These are phyloP conservation scores for Lota lota DNA, from an alignment of 2,113 vertebrate species.

Conservation along the genomic window DNA sequence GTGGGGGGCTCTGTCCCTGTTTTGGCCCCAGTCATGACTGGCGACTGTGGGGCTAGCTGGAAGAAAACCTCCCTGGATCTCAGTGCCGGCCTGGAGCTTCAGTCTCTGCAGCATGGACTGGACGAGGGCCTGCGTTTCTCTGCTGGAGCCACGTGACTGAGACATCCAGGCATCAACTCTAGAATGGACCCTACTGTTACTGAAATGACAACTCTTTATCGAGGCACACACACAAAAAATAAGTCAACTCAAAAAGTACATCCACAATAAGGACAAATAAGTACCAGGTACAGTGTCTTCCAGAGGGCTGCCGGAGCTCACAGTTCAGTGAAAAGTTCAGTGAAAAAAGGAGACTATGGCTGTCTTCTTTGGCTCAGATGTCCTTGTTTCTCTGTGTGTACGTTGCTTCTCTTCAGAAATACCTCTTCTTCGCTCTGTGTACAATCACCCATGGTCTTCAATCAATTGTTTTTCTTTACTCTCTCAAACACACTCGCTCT, in stretches of 20 bases:
- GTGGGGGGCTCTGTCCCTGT: not conserved
- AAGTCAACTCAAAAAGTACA: not conserved
- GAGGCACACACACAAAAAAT: slow-evolving; percentile 11
- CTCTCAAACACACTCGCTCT: not conserved
- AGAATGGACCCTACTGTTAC: not conserved
- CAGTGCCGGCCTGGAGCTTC: slow-evolving; percentile 58
- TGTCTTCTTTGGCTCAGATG: slow-evolving; percentile 12
- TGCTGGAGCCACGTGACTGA: slow-evolving; percentile 43
- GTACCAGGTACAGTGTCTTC: not conserved
- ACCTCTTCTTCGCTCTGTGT: not conserved
- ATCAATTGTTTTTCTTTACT: not conserved
- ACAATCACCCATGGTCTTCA: slow-evolving; percentile 20
- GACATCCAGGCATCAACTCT: slow-evolving; percentile 58
- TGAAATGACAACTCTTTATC: slow-evolving; percentile 4
- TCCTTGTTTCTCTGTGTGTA: not conserved
- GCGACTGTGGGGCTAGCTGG: not conserved
- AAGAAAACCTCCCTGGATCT: slow-evolving; percentile 23
- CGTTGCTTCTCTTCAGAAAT: slow-evolving; percentile 1
- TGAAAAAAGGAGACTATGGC: not conserved
- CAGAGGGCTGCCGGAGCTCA: not conserved
- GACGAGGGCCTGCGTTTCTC: slow-evolving; percentile 64
- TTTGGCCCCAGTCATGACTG: slow-evolving; percentile 3
- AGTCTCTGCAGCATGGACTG: slow-evolving; percentile 76
- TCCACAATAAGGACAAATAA: too few relatives aligned
- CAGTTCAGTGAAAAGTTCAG: not conserved